Base-by-base conservation (phyloP, 2,888 invertebrate genomes). In the Torymus tubicola region DNA sequence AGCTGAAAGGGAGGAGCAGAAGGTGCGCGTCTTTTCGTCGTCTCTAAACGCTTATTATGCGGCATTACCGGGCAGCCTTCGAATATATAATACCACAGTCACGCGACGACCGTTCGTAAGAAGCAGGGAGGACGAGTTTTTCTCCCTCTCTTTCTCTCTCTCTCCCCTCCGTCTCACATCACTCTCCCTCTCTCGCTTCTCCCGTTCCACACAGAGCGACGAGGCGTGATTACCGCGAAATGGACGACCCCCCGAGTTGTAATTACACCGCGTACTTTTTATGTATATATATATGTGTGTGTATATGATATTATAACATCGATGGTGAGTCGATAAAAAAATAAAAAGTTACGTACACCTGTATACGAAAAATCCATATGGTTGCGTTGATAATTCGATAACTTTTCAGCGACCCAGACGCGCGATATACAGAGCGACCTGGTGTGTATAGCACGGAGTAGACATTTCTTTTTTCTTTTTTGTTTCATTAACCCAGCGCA, bases 41-140 rank as follows among this genome's bases (percentile, higher is more conserved):
- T 87, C 87, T 85, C 87, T 87, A 87, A 88, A 88, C 86, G 86
- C 86, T 88, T 87, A 89, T 88, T 88, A 88, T 85, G 85, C 85
- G 85, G 86, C 85, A 87, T 87, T 87, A 87, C 86, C 80, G 64
- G 80, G 84, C 84, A 84, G 83, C 85, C 76, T 84, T 85, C 82
- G 82, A 78, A 83, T 82, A 82, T 84, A 85, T 87, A 87, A 87
- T 86, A 86, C 85, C 85, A 84, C 81, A 86, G 88, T 88, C 88
- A 88, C 88, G 88, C 87, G 86, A 88, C 82, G 86, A 85, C 85
- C 53, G 84, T 84, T 82, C 83, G 84, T 82, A 73, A 72, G 61
- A 60, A 80, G 68, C 80, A n/a, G 79, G 63, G 68, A 79, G 63
- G 68, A 79, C 79, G 50, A 77, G 69, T 80, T 85, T 68, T 81